Conservation (phyloP, 2,797 vertebrate species). For the Stomatorhinus walkeri region DNA sequence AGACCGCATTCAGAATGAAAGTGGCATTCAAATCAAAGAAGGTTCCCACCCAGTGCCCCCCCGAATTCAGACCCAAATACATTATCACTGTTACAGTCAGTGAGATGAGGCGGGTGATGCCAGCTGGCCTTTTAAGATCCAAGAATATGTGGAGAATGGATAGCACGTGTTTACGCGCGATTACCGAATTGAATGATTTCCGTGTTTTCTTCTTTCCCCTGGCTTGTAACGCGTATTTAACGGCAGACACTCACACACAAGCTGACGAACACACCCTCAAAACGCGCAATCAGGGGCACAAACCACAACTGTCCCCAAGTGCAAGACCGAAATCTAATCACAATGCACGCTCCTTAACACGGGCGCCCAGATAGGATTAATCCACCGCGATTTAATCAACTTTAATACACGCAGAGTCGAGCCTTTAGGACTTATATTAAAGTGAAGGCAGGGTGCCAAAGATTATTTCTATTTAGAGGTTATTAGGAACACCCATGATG, state of each 20-base stretch:
- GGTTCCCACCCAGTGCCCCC: neutral
- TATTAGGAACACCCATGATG: constrained; percentile 35
- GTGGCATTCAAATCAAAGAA: constrained; percentile 23
- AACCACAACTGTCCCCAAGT: neutral
- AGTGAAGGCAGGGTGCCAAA: constrained; percentile 12
- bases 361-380: neutral
- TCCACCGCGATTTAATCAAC: neutral
- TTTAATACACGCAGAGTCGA: constrained; percentile 1
- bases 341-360: neutral
- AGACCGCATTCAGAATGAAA: constrained; percentile 17
- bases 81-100: constrained; percentile 32
- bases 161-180: constrained; percentile 31
- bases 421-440: constrained; percentile 11
- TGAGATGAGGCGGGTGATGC: constrained; percentile 18
- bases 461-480: constrained; percentile 19
- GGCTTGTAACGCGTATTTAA: constrained; percentile 10
- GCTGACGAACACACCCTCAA: constrained; percentile 5
- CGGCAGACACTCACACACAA: constrained; percentile 4
- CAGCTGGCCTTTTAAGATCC: constrained; percentile 27
- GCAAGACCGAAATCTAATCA: neutral
- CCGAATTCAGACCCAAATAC: constrained; percentile 26
- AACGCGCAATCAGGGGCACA: neutral
- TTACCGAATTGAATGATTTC: constrained; percentile 27
- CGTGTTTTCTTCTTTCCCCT: neutral
- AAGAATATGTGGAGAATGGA: constrained; percentile 40